These are phyloP conservation scores for Geophilus truncorum DNA, from an alignment of 2,888 invertebrate species.

Conservation along the genomic window DNA sequence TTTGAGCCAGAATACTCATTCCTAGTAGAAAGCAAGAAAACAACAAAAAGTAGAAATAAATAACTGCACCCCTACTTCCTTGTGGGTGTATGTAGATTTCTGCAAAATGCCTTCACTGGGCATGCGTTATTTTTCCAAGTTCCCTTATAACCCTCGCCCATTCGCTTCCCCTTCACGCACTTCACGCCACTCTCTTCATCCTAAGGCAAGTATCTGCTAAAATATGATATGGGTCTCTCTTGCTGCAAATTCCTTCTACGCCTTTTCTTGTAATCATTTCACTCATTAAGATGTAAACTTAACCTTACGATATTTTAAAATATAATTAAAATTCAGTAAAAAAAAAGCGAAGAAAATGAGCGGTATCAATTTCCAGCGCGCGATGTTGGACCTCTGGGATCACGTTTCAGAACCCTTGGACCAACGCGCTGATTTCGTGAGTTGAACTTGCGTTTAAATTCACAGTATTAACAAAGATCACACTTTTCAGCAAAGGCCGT, in stretches of 20 bases:
- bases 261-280: neutral
- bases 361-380: neutral
- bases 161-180: neutral
- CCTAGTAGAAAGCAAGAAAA: neutral
- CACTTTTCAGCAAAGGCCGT: constrained; percentile 7
- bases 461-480: too few relatives aligned
- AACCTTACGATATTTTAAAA: neutral
- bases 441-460: neutral
- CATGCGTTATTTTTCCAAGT: neutral
- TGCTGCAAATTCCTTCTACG: neutral
- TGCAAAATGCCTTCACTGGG: neutral
- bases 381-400: neutral
- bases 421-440: neutral
- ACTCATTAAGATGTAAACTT: neutral
- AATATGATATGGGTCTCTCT: neutral
- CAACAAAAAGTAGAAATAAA: neutral
- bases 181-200: neutral
- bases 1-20: neutral
- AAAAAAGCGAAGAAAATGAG: neutral
- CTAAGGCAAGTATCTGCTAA: neutral
- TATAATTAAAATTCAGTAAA: neutral
- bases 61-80: neutral
- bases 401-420: constrained; percentile 24
- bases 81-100: neutral
- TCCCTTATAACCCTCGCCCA: neutral